Conservation (phyloP, 2,797 vertebrate species). For the Pangasius djambal region DNA sequence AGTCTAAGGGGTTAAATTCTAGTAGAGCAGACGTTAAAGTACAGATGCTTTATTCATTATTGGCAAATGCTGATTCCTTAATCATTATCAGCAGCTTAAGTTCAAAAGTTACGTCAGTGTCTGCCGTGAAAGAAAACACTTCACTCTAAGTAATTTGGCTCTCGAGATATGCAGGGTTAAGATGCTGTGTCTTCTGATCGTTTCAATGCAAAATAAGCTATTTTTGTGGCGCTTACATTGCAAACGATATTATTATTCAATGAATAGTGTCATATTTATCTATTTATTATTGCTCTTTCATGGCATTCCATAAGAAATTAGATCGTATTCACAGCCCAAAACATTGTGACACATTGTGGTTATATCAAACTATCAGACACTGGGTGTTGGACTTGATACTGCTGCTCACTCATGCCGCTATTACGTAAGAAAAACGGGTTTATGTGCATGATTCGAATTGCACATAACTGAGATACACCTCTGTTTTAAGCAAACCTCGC, state of each 20-base stretch:
- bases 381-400: neutral
- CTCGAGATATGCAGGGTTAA: neutral
- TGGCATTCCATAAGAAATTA: neutral
- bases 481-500: neutral
- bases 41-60: neutral
- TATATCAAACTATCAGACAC: neutral
- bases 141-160: neutral
- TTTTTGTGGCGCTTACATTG: neutral
- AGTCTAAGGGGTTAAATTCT: neutral
- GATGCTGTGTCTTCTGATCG: neutral
- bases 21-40: neutral
- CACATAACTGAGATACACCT: neutral
- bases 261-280: neutral
- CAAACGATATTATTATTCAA: neutral
- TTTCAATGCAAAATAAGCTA: neutral
- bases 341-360: neutral
- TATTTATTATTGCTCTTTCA: neutral
- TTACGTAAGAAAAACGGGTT: neutral
- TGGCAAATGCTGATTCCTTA: neutral
- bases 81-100: neutral
- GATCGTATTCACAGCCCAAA: neutral
- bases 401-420: neutral
- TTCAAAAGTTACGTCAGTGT: neutral
- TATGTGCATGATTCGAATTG: neutral
- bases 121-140: neutral